phyloP scores from a whole-genome alignment of 2,888 invertebrate species.

The Tetragonula carbonaria region DNA sequence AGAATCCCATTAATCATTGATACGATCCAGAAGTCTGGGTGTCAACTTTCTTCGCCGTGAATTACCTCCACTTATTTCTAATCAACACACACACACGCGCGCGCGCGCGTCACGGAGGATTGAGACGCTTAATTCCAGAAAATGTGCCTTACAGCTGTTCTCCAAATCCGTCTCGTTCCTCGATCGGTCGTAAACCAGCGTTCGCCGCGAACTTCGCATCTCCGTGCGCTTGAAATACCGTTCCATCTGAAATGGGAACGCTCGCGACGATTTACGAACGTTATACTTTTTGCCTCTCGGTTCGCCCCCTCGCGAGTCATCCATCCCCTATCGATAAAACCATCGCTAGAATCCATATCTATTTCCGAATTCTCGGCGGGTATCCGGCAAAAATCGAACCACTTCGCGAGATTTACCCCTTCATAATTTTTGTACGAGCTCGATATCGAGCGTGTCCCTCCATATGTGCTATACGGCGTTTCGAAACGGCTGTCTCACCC shows the following conservation, averaged over 20 bases:
- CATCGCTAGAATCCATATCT: constrained; percentile 9
- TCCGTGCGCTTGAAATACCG: background rate
- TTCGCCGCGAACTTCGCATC: background rate
- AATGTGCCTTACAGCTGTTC: constrained; percentile 29
- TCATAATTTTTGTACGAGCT: constrained; percentile 37
- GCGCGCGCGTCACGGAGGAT: background rate
- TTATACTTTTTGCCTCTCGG: background rate
- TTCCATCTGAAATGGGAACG: background rate
- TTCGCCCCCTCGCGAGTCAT: too few relatives aligned
- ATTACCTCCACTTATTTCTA: background rate
- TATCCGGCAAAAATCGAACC: background rate
- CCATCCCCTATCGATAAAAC: background rate
- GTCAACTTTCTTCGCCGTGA: background rate
- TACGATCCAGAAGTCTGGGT: background rate
- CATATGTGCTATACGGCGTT: constrained; percentile 25
- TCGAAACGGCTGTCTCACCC: background rate
- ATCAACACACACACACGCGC: background rate
- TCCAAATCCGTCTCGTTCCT: background rate
- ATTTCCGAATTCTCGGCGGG: background rate
- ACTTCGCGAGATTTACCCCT: constrained; percentile 34
- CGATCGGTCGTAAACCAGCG: background rate
- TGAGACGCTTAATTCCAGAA: background rate
- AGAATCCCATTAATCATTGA: background rate
- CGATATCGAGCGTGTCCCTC: constrained; percentile 46
- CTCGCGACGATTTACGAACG: background rate